Conservation (phyloP, 2,113 vertebrate species). For the Epinephelus moara region DNA sequence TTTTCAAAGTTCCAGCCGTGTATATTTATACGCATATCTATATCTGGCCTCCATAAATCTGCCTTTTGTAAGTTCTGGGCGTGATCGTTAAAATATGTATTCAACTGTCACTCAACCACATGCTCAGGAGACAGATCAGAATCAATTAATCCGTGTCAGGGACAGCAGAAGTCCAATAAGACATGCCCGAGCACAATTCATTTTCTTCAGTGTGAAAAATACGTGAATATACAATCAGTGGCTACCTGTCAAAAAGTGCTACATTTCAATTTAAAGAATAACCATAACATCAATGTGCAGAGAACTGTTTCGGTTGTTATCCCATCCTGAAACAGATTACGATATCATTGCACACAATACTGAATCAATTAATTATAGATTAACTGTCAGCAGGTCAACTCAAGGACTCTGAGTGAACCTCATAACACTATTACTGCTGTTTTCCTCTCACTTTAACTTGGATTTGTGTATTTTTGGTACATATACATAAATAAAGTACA, state of each 20-base stretch:
- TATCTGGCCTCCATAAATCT: neutral
- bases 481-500: neutral
- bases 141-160: conserved; percentile 18
- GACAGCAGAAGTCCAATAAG: neutral
- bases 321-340: conserved; percentile 20
- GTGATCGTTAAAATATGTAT: conserved; percentile 16
- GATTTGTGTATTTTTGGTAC: neutral
- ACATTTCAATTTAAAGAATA: conserved; percentile 17
- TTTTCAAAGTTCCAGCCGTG: neutral
- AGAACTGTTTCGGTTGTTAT: neutral
- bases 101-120: conserved; percentile 22
- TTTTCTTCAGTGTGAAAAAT: conserved; percentile 11
- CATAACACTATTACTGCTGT: neutral
- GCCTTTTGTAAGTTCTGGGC: neutral
- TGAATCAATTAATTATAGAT: conserved; percentile 28
- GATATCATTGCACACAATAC: conserved; percentile 19
- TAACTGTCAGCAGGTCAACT: conserved; percentile 12
- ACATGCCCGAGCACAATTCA: neutral
- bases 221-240: neutral
- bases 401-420: neutral
- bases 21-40: conserved; percentile 8
- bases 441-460: neutral
- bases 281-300: neutral
- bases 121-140: conserved; percentile 18
- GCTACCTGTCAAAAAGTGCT: conserved; percentile 8